Conservation (phyloP, 2,888 invertebrate genomes). For the Philereme transversata region DNA sequence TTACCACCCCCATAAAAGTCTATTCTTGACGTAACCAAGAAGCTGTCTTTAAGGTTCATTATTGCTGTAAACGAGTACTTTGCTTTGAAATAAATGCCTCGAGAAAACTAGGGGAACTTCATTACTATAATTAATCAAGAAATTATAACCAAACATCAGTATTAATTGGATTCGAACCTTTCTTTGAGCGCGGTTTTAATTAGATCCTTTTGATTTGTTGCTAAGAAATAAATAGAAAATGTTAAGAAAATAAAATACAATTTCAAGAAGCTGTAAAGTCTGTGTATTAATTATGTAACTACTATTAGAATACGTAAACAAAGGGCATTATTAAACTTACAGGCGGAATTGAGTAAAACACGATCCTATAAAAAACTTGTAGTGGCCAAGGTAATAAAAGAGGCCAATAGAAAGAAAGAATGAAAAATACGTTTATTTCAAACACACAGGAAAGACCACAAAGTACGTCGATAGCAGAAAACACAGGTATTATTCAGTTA, state of each 20-base stretch:
- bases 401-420: no score
- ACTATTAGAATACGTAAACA: neutral
- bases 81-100: slow-evolving; percentile 22
- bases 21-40: slow-evolving; percentile 51
- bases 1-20: slow-evolving; percentile 61
- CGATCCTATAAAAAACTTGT: no score
- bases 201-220: slow-evolving; percentile 31
- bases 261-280: neutral
- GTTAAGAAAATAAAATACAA: neutral
- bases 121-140: slow-evolving; percentile 35
- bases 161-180: slow-evolving; percentile 33
- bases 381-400: no score
- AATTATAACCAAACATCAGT: slow-evolving; percentile 32
- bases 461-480: no score
- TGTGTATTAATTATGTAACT: neutral
- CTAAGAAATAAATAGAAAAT: slow-evolving; percentile 23
- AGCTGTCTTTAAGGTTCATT: slow-evolving; percentile 30
- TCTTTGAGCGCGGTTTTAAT: slow-evolving; percentile 30
- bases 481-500: no score
- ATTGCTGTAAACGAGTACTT: slow-evolving; percentile 19
- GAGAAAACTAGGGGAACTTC: slow-evolving; percentile 25
- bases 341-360: no score
- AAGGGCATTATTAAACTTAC: no score
- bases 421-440: no score
- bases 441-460: no score